Base-by-base conservation (phyloP, 2,113 vertebrate genomes). In the Mirounga angustirostris region DNA sequence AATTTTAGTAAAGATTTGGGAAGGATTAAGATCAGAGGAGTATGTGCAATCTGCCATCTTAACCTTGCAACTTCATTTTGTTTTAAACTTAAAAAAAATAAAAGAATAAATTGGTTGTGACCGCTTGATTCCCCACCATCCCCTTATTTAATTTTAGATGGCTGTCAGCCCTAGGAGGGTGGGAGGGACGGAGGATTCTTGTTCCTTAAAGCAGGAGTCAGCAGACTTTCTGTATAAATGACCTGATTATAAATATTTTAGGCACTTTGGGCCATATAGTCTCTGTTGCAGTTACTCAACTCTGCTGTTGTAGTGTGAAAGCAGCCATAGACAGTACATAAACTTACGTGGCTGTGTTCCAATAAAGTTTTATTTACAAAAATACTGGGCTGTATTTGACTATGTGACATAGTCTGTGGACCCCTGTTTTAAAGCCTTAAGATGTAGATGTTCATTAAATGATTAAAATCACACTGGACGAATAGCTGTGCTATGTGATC, bases 21-120 rank as follows among this genome's bases (percentile, higher is more conserved):
- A 85, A 97, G n/a, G 28, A 84, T 71, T 97, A 85, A 80, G 67
- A 85, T 91, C 21, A 73, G 58, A 58, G 40, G 26, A 89, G 4
- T 76, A 76, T 73, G 24, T 92, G 21, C 11, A 19, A 4, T 90
- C n/a, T 95, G 28, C 58, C 28, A 14, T 71, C 40, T 85, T 96
- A 94, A 61, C 50, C 11, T 95, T 50, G 24, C 13, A 88, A 58
- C 26, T 11, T 94, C 0, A 40, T 92, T 97, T 88, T 83, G 16
- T 52, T 78, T 86, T 87, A 82, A 87, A 71, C 7, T 92, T 82
- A 54, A 36, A 9, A 24, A 58, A 79, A 73, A 74, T 46, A 78
- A 74, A 78, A 78, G 15, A 19, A n/a, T 24, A 73, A 91, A 26
- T 85, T 65, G 24, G 24, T 83, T 63, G 5, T 95, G 59, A 28